Evolutionary conservation across 2,797 vertebrate species (phyloP), one percentile per base, ranked within the genome.

Genomic region (Agapornis canus): DNA sequence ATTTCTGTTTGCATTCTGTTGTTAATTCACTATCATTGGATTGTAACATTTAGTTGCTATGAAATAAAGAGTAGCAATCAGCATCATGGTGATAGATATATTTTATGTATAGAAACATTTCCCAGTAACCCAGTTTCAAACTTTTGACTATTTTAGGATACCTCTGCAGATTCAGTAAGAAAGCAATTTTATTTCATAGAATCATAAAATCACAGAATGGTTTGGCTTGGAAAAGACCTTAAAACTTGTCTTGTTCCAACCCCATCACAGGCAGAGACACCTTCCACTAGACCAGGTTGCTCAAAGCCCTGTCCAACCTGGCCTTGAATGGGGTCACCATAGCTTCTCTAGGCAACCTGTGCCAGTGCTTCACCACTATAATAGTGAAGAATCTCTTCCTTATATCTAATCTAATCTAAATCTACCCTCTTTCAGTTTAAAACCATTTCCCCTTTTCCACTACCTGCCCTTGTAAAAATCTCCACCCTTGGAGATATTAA

Each of bases 101-200:
- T 70, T 93, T 94, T 60, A 90, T 29, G 48, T 60, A 85, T 26
- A 82, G 56, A 87, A 72, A 79, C 2, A 2, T 71, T 82, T 80
- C 87, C 81, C 73, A 93, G 49, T 86, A 95, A 90, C 45, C 37
- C 80, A 60, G 9, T 48, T 91, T 66, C 69, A 75, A 84, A 68
- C 6, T 14, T 83, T 71, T 87, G 2, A 83, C 52, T 71, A 83
- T 71, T 75, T 83, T 17, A 68, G 32, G 48, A 68, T 73, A 87
- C 82, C 37, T 80, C 45, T 60, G 31, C 56, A 70, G 39, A 37
- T 87, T 92, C 82, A 77, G 7, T 59, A 68, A 66, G 27, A 82
- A 63, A 42, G 11, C 40, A 4, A 18, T 71, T 86, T 71, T 48
- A 56, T 60, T 88, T 78, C 47, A 35, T 16, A 35, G n/a, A 35